Evolutionary conservation across 2,888 invertebrate species (phyloP).

Genomic region (Digitonthophagus gazella): DNA sequence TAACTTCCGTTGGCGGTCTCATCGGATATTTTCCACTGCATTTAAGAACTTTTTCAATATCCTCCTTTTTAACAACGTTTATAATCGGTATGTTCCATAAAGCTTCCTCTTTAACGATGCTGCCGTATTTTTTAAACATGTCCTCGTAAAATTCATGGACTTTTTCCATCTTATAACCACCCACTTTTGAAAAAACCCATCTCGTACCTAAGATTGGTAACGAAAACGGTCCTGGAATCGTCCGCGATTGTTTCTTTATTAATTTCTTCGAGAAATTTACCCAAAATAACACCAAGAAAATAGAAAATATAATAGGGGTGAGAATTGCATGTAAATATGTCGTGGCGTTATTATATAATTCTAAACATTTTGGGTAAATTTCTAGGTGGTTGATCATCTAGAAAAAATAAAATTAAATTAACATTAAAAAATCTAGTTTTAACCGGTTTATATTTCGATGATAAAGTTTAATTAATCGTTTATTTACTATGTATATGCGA

Average conservation of each 20-base stretch:
- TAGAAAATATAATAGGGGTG: neutral
- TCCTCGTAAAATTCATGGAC: slow-evolving; percentile 78
- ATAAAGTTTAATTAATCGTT: no score
- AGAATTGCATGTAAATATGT: neutral
- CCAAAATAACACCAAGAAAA: neutral
- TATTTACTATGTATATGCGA: no score
- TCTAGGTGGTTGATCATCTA: no score
- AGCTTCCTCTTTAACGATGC: slow-evolving; percentile 74
- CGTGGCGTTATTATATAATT: neutral
- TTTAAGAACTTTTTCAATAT: slow-evolving; percentile 75
- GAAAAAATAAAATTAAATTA: neutral
- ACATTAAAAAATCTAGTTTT: neutral
- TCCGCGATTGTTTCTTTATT: neutral
- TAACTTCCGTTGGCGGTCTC: slow-evolving; percentile 79
- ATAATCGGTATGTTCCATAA: slow-evolving; percentile 71
- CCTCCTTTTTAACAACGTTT: slow-evolving; percentile 67
- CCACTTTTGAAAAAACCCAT: slow-evolving; percentile 70
- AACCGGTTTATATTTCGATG: neutral
- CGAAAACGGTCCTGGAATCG: slow-evolving; percentile 71
- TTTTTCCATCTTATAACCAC: slow-evolving; percentile 68
- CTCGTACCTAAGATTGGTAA: slow-evolving; percentile 76
- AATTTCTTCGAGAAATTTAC: neutral
- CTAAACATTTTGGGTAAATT: no score
- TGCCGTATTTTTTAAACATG: slow-evolving; percentile 71
- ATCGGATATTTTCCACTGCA: slow-evolving; percentile 72